Base-by-base conservation (phyloP, 2,888 invertebrate genomes). In the Pollenia griseotomentosa region DNA sequence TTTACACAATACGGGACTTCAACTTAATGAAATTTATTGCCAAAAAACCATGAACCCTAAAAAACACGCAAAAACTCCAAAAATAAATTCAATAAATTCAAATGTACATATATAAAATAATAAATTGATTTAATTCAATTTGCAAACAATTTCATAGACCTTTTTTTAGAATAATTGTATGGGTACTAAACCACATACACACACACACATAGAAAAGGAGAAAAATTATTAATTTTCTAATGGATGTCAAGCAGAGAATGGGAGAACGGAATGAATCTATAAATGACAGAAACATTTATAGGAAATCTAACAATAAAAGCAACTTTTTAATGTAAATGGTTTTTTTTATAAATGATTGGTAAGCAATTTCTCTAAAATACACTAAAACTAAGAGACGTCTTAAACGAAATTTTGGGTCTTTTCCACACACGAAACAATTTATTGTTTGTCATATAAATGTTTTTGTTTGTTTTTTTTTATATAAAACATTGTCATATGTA, bases 171-270 rank as follows among this genome's bases (percentile, higher is more conserved):
- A 83, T 75, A 80, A 77, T 83, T 86, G 77, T 44, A 65, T 57
- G 40, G 33, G 10, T 44, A 75, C 53, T 12, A 73, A 66, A 63
- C 66, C 40, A 23, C 23, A 23, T 46, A 73, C 59, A 61, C 40
- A 57, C 23, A 68, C 55, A 42, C 55, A 59, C 57, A 79, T 68
- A 10, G 23, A 73, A 73, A 73, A 63, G 42, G 23, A 33, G 23
- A 57, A 77, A 85, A 51, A 75, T 91, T 92, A 92, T 92, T 92
- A 92, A 92, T 92, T 92, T 92, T 92, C 92, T 92, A 92, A 92
- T 92, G 92, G 92, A 92, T 92, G 90, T 46, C 88, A 91, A 89
- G 89, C 90, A 23, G 78, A 55, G 16, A 75, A 51, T 53, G 65
- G 4, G n/a, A 14, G 12, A 66, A 14, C 55, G 23, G 33, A 53